These are phyloP conservation scores for Amorpha juglandis DNA, from an alignment of 2,888 invertebrate species.

Conservation along the genomic window DNA sequence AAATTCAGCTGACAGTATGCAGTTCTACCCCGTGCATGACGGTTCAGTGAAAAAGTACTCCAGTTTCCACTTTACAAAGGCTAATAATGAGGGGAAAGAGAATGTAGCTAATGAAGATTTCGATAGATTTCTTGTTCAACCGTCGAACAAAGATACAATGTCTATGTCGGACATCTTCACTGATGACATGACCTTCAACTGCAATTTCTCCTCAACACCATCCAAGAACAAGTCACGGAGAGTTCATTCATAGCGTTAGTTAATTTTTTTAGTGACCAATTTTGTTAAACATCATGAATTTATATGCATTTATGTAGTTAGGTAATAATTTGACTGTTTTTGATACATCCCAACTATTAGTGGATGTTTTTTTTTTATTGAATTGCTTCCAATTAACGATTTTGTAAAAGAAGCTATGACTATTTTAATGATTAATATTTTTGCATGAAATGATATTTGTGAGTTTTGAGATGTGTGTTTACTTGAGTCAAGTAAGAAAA, in stretches of 20 bases:
- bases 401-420: conserved; percentile 41
- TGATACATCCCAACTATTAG: conserved; percentile 64
- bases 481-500: conserved; percentile 59
- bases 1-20: conserved; percentile 67
- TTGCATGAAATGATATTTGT: conserved; percentile 62
- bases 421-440: conserved; percentile 46
- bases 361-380: conserved; percentile 51
- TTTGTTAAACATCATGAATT: conserved; percentile 52
- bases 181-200: conserved; percentile 75
- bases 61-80: conserved; percentile 59
- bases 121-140: conserved; percentile 58
- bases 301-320: conserved; percentile 64
- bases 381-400: conserved; percentile 50
- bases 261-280: conserved; percentile 41
- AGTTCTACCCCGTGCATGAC: conserved; percentile 62
- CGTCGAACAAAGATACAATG: conserved; percentile 64
- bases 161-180: conserved; percentile 77
- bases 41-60: conserved; percentile 51
- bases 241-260: conserved; percentile 45
- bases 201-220: conserved; percentile 79
- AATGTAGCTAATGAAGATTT: conserved; percentile 62
- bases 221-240: conserved; percentile 75
- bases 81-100: conserved; percentile 66
- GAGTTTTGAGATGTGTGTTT: conserved; percentile 58
- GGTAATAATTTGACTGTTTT: conserved; percentile 51